Evolutionary conservation across 2,113 vertebrate genomes (phyloP).

Genomic region (Apteryx owenii): DNA sequence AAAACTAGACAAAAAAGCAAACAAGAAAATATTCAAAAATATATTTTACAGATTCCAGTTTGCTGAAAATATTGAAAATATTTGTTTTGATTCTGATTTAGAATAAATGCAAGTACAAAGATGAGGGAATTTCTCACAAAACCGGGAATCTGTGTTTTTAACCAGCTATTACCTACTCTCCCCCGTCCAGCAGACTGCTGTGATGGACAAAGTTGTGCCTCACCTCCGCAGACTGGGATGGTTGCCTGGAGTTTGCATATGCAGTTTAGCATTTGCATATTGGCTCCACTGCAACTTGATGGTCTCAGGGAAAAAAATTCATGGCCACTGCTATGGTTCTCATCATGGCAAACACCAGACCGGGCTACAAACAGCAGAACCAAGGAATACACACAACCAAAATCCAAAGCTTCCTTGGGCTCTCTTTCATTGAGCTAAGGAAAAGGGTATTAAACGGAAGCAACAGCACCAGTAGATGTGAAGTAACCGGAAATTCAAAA

Average conservation of each 20-base stretch:
- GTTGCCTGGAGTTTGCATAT: background rate
- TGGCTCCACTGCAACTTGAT: background rate
- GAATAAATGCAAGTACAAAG: background rate
- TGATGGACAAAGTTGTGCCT: background rate
- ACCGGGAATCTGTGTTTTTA: background rate
- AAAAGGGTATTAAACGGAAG: background rate
- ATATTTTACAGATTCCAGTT: background rate
- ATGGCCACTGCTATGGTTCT: background rate
- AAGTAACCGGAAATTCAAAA: background rate
- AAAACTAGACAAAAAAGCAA: conserved; percentile 3
- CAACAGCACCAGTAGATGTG: background rate
- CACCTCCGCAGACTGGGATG: background rate
- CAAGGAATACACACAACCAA: background rate
- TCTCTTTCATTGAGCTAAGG: background rate
- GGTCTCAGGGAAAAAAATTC: background rate
- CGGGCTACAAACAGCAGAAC: background rate
- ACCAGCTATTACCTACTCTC: background rate
- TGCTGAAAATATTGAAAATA: background rate
- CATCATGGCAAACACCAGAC: rapidly evolving
- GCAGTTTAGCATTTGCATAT: background rate
- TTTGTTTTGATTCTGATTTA: background rate
- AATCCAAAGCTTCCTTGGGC: background rate
- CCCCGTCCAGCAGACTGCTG: background rate
- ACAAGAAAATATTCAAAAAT: background rate
- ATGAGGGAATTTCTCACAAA: background rate